A percentile compares a stretch with the other conserved stretches of the same genome.
Conservation (phyloP, 2,797 vertebrate genomes). For the Hephaestus fuliginosus region DNA sequence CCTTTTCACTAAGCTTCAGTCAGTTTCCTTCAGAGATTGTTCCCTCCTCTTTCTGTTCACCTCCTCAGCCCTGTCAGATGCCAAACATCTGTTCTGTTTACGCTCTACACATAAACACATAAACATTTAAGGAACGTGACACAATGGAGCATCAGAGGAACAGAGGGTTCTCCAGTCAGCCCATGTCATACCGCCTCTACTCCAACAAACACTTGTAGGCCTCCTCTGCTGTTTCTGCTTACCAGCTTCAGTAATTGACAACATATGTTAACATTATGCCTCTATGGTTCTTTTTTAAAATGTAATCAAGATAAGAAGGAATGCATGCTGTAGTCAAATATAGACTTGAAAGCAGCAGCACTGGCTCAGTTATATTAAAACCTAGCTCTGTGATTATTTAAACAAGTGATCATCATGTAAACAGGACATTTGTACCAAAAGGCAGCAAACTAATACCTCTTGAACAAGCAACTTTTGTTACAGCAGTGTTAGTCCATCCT, state of each 20-base stretch:
- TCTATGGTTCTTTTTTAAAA: slow-evolving; percentile 10
- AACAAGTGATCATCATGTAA: slow-evolving; percentile 18
- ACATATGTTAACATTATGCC: slow-evolving; percentile 31
- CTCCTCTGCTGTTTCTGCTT: slow-evolving; percentile 41
- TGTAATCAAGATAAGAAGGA: slow-evolving; percentile 20
- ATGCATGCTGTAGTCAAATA: neutral
- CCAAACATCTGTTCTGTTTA: slow-evolving; percentile 34
- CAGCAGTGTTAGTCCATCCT: slow-evolving; percentile 7
- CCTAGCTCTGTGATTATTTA: neutral
- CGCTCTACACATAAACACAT: slow-evolving; percentile 10
- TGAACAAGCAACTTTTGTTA: neutral
- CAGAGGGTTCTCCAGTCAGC: neutral
- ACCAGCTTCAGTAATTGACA: slow-evolving; percentile 26
- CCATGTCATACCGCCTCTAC: neutral
- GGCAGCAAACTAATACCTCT: neutral
- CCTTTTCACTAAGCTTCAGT: neutral
- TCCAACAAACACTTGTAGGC: slow-evolving; percentile 6
- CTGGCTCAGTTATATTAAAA: neutral
- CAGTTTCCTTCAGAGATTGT: neutral
- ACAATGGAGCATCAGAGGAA: slow-evolving; percentile 2
- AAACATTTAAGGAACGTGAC: slow-evolving; percentile 5
- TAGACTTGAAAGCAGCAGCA: neutral
- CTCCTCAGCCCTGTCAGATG: neutral
- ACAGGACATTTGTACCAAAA: neutral
- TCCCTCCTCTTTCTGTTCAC: neutral